Evolutionary conservation across 2,113 vertebrate species (phyloP), one percentile per base, ranked within the genome.

Genomic region (Pantherophis guttatus): DNA sequence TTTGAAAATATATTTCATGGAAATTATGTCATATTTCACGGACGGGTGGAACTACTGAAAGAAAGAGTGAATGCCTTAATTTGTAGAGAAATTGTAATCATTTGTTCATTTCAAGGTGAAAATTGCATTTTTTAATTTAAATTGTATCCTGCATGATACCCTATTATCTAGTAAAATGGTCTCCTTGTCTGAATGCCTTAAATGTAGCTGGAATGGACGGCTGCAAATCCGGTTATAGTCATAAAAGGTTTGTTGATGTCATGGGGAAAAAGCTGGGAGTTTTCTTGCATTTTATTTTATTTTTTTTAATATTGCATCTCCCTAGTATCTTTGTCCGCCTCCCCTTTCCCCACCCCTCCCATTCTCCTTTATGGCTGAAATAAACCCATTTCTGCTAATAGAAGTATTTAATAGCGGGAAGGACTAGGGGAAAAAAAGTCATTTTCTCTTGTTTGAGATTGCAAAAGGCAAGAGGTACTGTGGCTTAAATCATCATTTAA

Each of bases 121-220:
- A 99, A 99, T 99, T 99, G 99, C 99, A 99, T 99, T 99, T 99
- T 99, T 99, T 99, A 99, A 99, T 99, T 99, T 99, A 99, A 99
- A 99, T 99, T 99, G 99, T 99, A 99, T 99, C 99, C 99, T 99
- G 99, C 98, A 96, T 99, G 99, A 99, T 99, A 99, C 98, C 98
- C 99, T 99, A 99, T 99, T 99, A 99, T 99, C 99, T 98, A 99
- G 98, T 99, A 99, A 99, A 99, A 99, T 99, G 98, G 99, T 99
- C 98, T 98, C 97, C 98, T 98, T 99, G 99, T 99, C 98, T 99
- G 98, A 98, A 98, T 97, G 98, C 98, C 96, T 98, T 98, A 97
- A 98, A 97, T 98, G 98, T 98, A 96, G 98, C 98, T 98, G 99
- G 98, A 99, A 96, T 97, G 53, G 98, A 97, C 97, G 98, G 98